Base-by-base conservation (phyloP, 2,797 vertebrate genomes). In the Pteropus rufus region DNA sequence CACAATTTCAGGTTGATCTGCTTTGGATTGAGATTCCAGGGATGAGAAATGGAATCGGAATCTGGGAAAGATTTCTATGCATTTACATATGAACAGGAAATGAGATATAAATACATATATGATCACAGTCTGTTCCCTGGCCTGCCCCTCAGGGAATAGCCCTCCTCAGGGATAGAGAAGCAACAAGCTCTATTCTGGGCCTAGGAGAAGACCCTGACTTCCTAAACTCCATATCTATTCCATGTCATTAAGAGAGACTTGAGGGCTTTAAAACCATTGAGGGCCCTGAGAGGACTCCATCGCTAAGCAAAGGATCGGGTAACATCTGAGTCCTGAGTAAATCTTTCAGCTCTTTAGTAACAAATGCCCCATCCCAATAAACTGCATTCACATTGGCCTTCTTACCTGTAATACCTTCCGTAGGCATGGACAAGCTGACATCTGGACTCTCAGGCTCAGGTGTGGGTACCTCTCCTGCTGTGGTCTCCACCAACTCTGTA, bases 361-460 rank as follows among this genome's bases (percentile, higher is more conserved):
- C 46, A 82, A 90, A 72, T 41, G 44, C 12, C 69, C 69, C 39
- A 83, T 58, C 12, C 67, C 34, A 29, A 3, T 41, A 44, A 80
- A 54, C 34, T 23, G 39, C 41, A 19, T 46, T 81, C 87, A 26
- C 29, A 34, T 23, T 58, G 70, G 18, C 19, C 56, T 39, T 91
- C 82, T 97, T 93, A 97, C 96, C 96, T 91, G 96, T 67, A 46
- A 64, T 46, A 34, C 46, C 79, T 88, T 94, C 93, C 46, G 79
- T 90, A 67, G 94, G 73, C 56, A 83, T 11, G 29, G 67, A 24
- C 19, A 83, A 26, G 79, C 93, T 94, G 82, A 79, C 31, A 62
- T 62, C 89, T 49, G 89, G 56, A 69, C 62, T 52, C 29, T 83
- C 88, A 41, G 96, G 34, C 65, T 91, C 87, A 64, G 70, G 62